These are phyloP conservation scores for Phocides pigmalion DNA, from an alignment of 1,140 invertebrate genomes.

Conservation along the genomic window DNA sequence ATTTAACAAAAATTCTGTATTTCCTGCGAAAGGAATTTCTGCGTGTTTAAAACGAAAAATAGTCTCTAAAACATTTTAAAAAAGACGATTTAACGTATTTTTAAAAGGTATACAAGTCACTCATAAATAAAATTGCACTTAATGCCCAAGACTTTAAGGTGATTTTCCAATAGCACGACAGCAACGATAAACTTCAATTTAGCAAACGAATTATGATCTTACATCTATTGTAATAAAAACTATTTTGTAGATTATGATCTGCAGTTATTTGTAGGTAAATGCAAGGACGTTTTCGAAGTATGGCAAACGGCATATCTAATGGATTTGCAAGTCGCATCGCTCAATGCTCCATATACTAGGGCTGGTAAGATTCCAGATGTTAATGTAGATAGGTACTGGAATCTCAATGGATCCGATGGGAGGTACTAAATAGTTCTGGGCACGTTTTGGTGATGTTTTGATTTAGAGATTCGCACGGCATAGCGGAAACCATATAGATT, in stretches of 20 bases:
- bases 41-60: not conserved
- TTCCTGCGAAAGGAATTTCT: not conserved
- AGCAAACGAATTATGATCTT: not conserved
- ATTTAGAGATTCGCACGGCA: too few species aligned
- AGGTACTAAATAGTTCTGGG: too few species aligned
- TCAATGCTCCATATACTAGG: not conserved
- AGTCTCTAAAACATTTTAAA: not conserved
- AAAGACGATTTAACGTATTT: not conserved
- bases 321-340: constrained; percentile 11
- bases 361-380: not conserved
- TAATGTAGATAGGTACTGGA: not conserved
- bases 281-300: not conserved
- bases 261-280: not conserved
- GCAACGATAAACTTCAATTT: not conserved
- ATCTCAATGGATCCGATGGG: too few species aligned
- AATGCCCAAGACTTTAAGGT: not conserved
- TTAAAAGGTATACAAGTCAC: not conserved
- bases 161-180: not conserved
- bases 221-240: not conserved
- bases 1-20: not conserved
- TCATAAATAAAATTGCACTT: constrained; percentile 1
- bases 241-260: not conserved
- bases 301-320: not conserved
- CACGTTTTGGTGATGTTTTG: too few species aligned
- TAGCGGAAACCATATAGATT: too few species aligned